Base-by-base conservation (phyloP, 2,797 vertebrate species). In the Carapus acus region DNA sequence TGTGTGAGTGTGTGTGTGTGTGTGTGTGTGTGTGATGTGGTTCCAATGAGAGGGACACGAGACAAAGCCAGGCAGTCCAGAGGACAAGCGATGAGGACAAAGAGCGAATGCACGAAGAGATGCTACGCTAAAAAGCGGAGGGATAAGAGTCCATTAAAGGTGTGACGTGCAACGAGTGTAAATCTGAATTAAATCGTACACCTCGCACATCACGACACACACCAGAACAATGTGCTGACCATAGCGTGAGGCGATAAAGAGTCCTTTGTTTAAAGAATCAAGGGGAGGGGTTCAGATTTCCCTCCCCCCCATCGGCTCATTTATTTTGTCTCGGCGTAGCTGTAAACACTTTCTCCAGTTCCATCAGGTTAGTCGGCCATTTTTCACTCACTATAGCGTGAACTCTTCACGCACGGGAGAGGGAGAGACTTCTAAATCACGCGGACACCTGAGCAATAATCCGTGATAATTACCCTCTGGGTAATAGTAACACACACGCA, bases 311-410 rank as follows among this genome's bases (percentile, higher is more conserved):
- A n/a, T 21, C 16, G 9, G 21, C 43, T 67, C 55, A 46, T 78
- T 74, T 68, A 64, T 69, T 73, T 79, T 60, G 43, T 71, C 69
- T 76, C 47, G 43, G 37, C 24, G 29, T 48, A 24, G 68, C 58
- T 52, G 71, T 78, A 76, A 79, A 75, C 74, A 72, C 74, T 60
- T 74, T 68, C 69, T 79, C 62, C 58, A 37, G 63, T 78, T 67
- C 65, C 54, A 60, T 53, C 46, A 44, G 43, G 62, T 69, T 31
- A 64, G 49, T 18, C 33, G 38, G 52, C 27, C 17, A 62, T 43
- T 39, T 47, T 69, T 67, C 44, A 64, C 67, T 52, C 54, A 23
- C 46, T 52, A n/a, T 56, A 50, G 54, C 48, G 60, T 54, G 54
- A 65, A 54, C 19, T 43, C 52, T 34, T 44, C 31, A 33, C 12